Conservation (phyloP, 2,888 invertebrate genomes). For the Priocnemis perturbator region DNA sequence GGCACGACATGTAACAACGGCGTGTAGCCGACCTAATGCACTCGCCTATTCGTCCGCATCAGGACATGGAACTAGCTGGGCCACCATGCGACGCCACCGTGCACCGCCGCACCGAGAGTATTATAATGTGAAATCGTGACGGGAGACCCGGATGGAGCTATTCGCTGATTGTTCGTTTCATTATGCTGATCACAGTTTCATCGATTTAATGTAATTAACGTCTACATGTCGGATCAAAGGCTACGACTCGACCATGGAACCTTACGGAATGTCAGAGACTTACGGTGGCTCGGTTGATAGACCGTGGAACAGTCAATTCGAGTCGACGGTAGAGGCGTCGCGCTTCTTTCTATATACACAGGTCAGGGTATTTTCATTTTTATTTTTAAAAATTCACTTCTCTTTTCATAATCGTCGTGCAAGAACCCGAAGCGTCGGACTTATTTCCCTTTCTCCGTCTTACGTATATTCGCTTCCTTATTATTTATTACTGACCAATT, state of each 20-base stretch:
- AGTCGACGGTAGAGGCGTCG: no score
- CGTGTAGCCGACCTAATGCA: constrained; percentile 60
- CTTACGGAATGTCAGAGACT: no score
- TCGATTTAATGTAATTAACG: constrained; percentile 53
- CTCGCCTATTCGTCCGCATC: constrained; percentile 53
- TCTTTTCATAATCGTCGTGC: no score
- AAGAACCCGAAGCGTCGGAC: no score
- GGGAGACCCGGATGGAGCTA: constrained; percentile 22
- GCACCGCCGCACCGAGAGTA: constrained; percentile 36
- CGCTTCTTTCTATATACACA: no score
- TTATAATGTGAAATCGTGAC: constrained; percentile 60
- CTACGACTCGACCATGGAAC: neutral
- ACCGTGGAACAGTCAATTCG: no score
- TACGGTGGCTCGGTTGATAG: no score
- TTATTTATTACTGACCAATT: no score
- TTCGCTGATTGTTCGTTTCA: constrained; percentile 55
- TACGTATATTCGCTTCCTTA: no score
- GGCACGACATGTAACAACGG: constrained; percentile 55
- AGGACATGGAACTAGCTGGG: constrained; percentile 23
- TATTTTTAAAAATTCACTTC: no score
- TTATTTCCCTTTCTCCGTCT: no score
- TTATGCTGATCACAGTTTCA: constrained; percentile 57
- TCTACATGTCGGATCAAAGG: constrained; percentile 33
- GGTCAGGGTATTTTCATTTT: no score
- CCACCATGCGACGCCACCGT: constrained; percentile 12